Evolutionary conservation across 2,888 invertebrate species (phyloP), one percentile per base, ranked within the genome.

Genomic region (Ashinkailepas kermadecensis): DNA sequence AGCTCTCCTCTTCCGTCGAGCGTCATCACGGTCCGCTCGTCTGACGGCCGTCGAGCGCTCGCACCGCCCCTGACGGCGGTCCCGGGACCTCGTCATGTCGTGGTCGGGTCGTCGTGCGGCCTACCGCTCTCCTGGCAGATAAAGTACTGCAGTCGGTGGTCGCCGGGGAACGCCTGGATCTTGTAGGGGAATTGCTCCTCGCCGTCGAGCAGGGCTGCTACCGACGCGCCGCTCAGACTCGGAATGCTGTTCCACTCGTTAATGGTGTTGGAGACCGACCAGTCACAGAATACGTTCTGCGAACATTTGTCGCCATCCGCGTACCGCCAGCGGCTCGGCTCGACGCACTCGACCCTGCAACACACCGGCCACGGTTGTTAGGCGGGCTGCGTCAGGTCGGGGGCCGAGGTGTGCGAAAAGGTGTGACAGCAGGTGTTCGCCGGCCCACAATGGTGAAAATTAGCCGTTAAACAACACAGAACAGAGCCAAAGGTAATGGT

Each of bases 171-270:
- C n/a, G 84, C 83, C 82, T 84, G 84, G 57, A 84, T 82, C 81
- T 84, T 84, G 83, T 83, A 84, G 23, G 82, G 81, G 70, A 83
- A 83, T 80, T 83, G 83, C 15, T 83, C 81, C 81, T 81, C 81
- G 80, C 83, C 83, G 79, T 84, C 84, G 58, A 84, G 79, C 81
- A 84, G 82, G 25, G 84, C 84, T 18, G 83, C 83, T 70, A 84
- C 83, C 81, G 84, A 83, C 64, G 84, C 83, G 65, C 84, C 84
- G 79, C 80, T 81, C 25, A 83, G 82, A 78, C 82, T 83, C 67
- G 84, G 84, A 15, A 83, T 81, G 64, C 83, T 82, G 82, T 84
- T 84, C 84, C 84, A 84, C 81, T 84, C 83, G 82, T 83, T 84
- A 78, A 78, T 81, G 25, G 82, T 80, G 21, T 83, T 83, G 21